Evolutionary conservation across 2,113 vertebrate genomes (phyloP), one percentile per base, ranked within the genome.

Genomic region (Diadophis punctatus): DNA sequence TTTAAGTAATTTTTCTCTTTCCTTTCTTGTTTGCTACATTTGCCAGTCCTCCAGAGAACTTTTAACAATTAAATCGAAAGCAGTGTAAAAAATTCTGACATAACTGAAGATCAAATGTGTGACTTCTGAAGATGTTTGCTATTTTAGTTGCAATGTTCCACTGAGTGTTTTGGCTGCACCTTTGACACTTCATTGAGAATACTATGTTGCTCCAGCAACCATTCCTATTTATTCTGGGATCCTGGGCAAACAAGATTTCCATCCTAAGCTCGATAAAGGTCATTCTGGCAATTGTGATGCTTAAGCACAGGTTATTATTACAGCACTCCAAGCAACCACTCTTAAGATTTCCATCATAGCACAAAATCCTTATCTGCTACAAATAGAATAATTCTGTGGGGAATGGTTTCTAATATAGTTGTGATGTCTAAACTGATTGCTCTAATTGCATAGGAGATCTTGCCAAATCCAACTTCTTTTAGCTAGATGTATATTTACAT

Each of bases 161-260:
- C 88, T 30, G 93, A 96, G 96, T 95, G 96, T 39, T 63, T 88
- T 88, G 94, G 96, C 93, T 89, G 88, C 93, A 96, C 96, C 96
- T 94, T 80, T 94, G 94, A 95, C 93, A 96, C 95, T 43, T 89
- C 91, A 91, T 95, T 95, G 93, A 96, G 93, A 93, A 95, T 96
- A 94, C 90, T 92, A 95, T 4, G 97, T 96, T 97, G 95, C 97
- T 97, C 27, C 0, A 96, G 97, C 96, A 98, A 97, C 97, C 56
- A 43, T 80, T 96, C 93, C 94, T 97, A 96, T 97, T 94, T 94
- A 95, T 94, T 95, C 92, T 89, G 95, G 94, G 96, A 96, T 95
- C 95, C 93, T 94, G 91, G 94, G 86, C 68, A 94, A 96, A 96
- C 92, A 95, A 94, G 68, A 52, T 43, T 52, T 95, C 94, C 94